Percentiles rank a stretch among this genome's conserved stretches.
Conservation (phyloP, 2,797 vertebrate species). For the Gymnodraco acuticeps region DNA sequence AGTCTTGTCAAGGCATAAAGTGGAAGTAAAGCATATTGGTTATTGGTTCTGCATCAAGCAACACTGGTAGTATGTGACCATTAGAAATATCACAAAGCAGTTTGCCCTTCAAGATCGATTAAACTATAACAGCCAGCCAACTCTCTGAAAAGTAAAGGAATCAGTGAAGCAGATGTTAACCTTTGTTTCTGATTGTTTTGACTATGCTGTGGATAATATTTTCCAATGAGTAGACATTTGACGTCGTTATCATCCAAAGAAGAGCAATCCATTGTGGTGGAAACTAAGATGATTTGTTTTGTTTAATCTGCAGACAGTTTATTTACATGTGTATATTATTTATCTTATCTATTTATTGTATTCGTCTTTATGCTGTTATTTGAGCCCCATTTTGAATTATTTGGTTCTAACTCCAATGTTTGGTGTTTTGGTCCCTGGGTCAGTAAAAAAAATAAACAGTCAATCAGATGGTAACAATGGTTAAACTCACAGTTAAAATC, state of each 20-base stretch:
- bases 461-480: not conserved
- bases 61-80: not conserved
- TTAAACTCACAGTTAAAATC: not conserved
- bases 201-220: not conserved
- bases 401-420: not conserved
- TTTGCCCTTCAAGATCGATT: not conserved
- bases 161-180: conserved; percentile 1
- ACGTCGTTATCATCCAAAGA: conserved; percentile 1
- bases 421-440: not conserved
- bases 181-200: not conserved
- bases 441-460: not conserved
- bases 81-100: not conserved
- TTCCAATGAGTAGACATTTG: conserved; percentile 20
- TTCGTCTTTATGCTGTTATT: not conserved
- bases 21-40: not conserved
- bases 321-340: not conserved
- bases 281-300: not conserved
- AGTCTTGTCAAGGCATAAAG: too few relatives aligned
- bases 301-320: not conserved
- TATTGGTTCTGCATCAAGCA: not conserved
- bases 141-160: conserved; percentile 12
- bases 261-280: not conserved
- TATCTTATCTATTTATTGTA: not conserved
- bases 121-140: conserved; percentile 12
- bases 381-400: not conserved